Percentiles rank a stretch among this genome's conserved stretches.
Evolutionary conservation across 2,888 invertebrate genomes (phyloP).

Genomic region (Lepeophtheirus nordmannii): DNA sequence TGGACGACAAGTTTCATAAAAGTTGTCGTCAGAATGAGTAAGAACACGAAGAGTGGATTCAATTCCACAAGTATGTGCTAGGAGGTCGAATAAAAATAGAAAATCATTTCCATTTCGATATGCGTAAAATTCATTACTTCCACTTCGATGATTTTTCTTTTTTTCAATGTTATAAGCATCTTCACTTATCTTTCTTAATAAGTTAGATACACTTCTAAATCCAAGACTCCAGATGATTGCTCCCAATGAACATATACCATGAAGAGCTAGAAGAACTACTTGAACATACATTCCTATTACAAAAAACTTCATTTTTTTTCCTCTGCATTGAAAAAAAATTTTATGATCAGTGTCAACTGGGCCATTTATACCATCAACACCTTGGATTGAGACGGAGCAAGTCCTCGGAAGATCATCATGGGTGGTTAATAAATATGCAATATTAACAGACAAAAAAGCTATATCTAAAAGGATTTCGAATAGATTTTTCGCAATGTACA

Average conservation of each 20-base stretch:
- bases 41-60: conserved; percentile 23
- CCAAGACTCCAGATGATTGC: conserved; percentile 16
- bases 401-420: background rate
- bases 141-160: background rate
- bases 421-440: background rate
- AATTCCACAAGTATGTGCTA: conserved; percentile 19
- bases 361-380: background rate
- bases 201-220: conserved; percentile 10
- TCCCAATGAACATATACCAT: background rate
- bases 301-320: conserved; percentile 23
- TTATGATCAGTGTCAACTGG: conserved; percentile 7
- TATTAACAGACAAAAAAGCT: conserved; percentile 12
- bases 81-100: conserved; percentile 21
- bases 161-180: background rate
- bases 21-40: conserved; percentile 23
- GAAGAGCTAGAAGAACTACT: conserved; percentile 7
- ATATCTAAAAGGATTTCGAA: conserved; percentile 16
- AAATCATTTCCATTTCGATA: conserved; percentile 19
- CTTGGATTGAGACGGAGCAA: conserved; percentile 3
- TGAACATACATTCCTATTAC: conserved; percentile 1
- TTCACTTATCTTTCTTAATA: conserved; percentile 4
- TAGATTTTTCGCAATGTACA: conserved; percentile 21
- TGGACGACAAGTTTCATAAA: conserved; percentile 17
- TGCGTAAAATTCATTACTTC: background rate
- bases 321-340: conserved; percentile 20